Evolutionary conservation across 1,140 invertebrate species (phyloP), one percentile per base, ranked within the genome.

Genomic region (Chlorops oryzae): DNA sequence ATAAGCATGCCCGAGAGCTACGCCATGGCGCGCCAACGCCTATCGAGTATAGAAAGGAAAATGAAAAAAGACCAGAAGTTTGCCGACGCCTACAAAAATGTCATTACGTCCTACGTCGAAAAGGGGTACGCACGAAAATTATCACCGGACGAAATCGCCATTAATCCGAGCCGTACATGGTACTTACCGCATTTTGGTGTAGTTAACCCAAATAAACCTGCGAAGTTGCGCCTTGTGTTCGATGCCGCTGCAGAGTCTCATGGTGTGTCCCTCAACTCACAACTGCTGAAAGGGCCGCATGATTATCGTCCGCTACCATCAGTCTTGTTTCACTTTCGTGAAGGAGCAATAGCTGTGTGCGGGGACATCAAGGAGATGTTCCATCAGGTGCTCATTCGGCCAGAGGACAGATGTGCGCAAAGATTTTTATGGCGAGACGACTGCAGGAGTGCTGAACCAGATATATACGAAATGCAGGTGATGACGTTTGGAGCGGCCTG

Each of bases 351-450:
- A 1, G 60, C 57, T 1, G 41, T 64, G 6, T 45, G 46, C 2
- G 63, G 44, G 0, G 58, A 65, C 37, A 63, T 65, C 23, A 28
- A 47, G 22, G 58, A 73, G 5, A 74, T 73, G 71, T 74, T 73
- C 21, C 34, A 73, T 1, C 60, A 54, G 15, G 41, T 66, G 9
- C 20, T 43, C 22, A 27, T 47, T 7, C 41, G 25, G 7, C 24
- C 47, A 3, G 53, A 56, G 37, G 65, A 71, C 46, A 49, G 50
- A 48, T 24, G 59, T 3, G 46, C 48, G 0, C 58, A 66, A 49
- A 52, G 59, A 2, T 72, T 66, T 52, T 47, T n/a, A n/a, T 71
- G 12, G 67, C 62, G 63, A 51, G 62, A 23, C 45, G 40, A 13
- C 22, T 28, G 5, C 20, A 35, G 55, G 21, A n/a, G 21, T 40